Conservation (phyloP, 2,113 vertebrate species). For the Nothocercus nigrocapillus region DNA sequence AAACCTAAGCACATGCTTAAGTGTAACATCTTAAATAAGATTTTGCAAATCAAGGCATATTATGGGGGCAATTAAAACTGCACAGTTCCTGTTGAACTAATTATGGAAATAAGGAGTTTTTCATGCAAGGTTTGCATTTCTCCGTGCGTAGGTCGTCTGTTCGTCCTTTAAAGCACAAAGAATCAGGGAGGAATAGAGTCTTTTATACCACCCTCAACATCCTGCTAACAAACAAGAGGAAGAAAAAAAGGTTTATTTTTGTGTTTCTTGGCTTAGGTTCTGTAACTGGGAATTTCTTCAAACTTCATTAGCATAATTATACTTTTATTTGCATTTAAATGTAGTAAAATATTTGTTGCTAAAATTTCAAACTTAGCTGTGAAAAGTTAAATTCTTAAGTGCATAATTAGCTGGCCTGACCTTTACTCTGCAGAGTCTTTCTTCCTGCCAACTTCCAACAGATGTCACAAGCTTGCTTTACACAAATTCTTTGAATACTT, state of each 20-base stretch:
- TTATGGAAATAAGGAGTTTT: background rate
- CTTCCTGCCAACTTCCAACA: background rate
- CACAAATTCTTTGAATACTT: background rate
- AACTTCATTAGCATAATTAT: background rate
- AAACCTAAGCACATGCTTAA: background rate
- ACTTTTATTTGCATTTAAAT: background rate
- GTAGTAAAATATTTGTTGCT: background rate
- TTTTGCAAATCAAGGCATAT: background rate
- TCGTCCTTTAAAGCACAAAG: background rate
- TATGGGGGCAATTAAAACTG: background rate
- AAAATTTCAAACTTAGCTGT: background rate
- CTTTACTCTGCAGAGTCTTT: background rate
- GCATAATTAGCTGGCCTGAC: background rate
- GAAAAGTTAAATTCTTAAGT: background rate
- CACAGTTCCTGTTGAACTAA: background rate
- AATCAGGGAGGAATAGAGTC: background rate
- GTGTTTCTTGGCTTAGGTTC: background rate
- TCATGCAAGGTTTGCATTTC: background rate
- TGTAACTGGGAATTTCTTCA: background rate
- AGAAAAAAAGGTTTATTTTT: background rate
- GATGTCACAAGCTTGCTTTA: background rate
- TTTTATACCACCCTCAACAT: background rate
- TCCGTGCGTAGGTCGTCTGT: rapidly evolving
- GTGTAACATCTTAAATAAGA: background rate
- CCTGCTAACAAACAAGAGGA: background rate